phyloP scores from a whole-genome alignment of 2,888 invertebrate genomes.

The Caenorhabditis doughertyi region DNA sequence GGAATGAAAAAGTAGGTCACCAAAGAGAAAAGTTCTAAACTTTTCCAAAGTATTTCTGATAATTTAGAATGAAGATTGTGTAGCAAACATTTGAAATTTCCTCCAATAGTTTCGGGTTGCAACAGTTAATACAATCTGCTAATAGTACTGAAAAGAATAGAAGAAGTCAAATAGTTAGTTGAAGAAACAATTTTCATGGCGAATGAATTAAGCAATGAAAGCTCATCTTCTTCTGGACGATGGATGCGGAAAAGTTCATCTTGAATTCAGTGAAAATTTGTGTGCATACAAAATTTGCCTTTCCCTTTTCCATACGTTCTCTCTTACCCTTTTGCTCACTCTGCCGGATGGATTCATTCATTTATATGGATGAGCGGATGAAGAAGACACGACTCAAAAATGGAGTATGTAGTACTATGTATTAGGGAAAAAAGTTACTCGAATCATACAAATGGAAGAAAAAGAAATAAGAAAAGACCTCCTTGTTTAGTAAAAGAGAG shows the following conservation, averaged over 20 bases:
- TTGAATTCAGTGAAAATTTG: conserved; percentile 55
- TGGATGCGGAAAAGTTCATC: conserved; percentile 47
- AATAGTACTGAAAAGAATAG: background rate
- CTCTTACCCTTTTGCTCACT: conserved; percentile 2
- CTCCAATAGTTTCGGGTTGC: too few relatives aligned
- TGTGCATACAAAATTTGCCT: conserved; percentile 51
- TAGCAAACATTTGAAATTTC: too few relatives aligned
- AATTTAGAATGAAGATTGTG: too few relatives aligned
- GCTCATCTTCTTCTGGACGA: conserved; percentile 11
- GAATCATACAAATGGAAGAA: background rate
- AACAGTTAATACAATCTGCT: background rate
- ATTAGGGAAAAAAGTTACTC: conserved; percentile 4
- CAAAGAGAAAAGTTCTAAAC: background rate
- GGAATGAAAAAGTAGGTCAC: background rate
- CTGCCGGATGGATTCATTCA: conserved; percentile 40
- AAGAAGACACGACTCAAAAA: conserved; percentile 15
- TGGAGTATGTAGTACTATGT: conserved; percentile 10
- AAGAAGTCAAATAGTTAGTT: too few relatives aligned
- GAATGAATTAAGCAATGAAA: conserved; percentile 47
- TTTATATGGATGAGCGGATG: conserved; percentile 61
- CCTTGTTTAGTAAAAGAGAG: conserved; percentile 3
- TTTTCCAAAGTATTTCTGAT: background rate
- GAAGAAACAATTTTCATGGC: conserved; percentile 6
- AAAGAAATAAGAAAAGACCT: conserved; percentile 14
- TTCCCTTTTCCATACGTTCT: background rate